Percentiles rank a stretch among this genome's conserved stretches.
Conservation (phyloP, 2,888 invertebrate genomes). For the Nymphalis c-album region DNA sequence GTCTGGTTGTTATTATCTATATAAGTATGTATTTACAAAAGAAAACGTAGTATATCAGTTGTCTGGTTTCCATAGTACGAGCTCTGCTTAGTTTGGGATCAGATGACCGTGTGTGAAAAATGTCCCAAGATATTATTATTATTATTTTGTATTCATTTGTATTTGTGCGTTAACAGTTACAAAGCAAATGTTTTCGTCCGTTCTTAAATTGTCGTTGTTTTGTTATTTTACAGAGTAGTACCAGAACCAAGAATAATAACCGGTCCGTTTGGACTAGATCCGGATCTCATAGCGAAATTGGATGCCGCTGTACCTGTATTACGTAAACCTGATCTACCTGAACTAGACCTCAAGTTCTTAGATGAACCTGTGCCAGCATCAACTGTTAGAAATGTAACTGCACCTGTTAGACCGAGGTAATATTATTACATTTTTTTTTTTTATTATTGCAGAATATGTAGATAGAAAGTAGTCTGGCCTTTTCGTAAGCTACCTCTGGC, state of each 20-base stretch:
- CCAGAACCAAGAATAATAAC: constrained; percentile 75
- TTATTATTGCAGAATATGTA: background rate
- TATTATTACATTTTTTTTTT: background rate
- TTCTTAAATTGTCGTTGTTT: background rate
- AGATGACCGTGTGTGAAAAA: too few species aligned
- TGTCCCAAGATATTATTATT: too few species aligned
- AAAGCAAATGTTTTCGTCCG: too few species aligned
- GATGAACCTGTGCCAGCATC: constrained; percentile 72
- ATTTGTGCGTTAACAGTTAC: too few species aligned
- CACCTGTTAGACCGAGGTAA: constrained; percentile 52
- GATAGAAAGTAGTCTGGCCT: too few species aligned
- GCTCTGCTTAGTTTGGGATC: too few species aligned
- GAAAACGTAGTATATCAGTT: too few species aligned
- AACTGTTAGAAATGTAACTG: constrained; percentile 43
- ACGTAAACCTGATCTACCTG: constrained; percentile 59
- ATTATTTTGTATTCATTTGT: too few species aligned
- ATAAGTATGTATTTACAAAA: too few species aligned
- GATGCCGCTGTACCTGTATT: constrained; percentile 78
- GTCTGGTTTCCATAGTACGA: too few species aligned
- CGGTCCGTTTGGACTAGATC: constrained; percentile 91
- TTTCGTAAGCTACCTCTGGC: too few species aligned
- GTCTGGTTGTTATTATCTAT: too few species aligned
- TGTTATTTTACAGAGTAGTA: constrained; percentile 55
- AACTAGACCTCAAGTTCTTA: constrained; percentile 75
- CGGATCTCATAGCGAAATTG: constrained; percentile 85